phyloP scores from a whole-genome alignment of 30 jellyfish, hydroid and myxozoan species.

The Nemopilema nomurai region DNA sequence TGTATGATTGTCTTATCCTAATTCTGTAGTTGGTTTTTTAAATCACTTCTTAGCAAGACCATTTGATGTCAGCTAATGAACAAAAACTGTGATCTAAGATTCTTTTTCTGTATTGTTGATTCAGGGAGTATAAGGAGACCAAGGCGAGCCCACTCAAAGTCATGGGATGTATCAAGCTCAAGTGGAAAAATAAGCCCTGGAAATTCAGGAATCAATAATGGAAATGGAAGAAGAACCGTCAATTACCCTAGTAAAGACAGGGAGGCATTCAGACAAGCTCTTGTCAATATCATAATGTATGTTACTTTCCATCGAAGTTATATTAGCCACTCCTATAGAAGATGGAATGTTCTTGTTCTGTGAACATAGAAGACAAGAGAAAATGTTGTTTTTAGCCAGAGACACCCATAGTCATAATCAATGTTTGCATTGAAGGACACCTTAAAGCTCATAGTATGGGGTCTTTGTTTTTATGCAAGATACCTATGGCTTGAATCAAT shows the following conservation, averaged over 20 bases:
- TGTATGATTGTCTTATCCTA: background rate
- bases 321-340: no score
- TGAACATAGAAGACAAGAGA: no score
- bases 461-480: no score
- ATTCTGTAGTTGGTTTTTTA: background rate
- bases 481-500: no score
- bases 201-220: slow-evolving; percentile 23
- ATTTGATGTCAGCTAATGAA: no score
- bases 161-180: slow-evolving; percentile 43
- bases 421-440: no score
- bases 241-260: slow-evolving; percentile 82
- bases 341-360: no score
- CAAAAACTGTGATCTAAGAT: background rate
- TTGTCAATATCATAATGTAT: slow-evolving; percentile 87
- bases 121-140: slow-evolving; percentile 40
- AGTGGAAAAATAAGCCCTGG: slow-evolving; percentile 47
- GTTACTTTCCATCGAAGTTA: no score
- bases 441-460: no score
- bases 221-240: slow-evolving; percentile 68
- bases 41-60: no score
- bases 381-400: no score
- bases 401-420: no score
- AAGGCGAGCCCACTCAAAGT: slow-evolving; percentile 32
- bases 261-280: slow-evolving; percentile 90
- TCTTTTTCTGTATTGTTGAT: background rate